phyloP scores from a whole-genome alignment of 2,797 vertebrate species.

The Zenarchopterus dispar region DNA sequence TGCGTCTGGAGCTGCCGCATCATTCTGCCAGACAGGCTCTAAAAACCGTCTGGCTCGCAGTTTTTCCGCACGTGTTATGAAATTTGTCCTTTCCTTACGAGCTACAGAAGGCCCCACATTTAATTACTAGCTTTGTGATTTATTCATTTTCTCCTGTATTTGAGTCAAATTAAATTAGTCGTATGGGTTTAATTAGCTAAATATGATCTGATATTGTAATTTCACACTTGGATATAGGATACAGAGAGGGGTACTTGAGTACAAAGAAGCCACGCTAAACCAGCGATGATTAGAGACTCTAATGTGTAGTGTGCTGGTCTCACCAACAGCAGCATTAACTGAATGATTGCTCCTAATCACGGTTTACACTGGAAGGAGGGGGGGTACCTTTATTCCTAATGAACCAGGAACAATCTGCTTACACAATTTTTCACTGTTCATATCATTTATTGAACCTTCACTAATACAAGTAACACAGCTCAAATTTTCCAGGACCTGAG shows the following conservation, averaged over 20 bases:
- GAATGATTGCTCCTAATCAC: slow-evolving; percentile 67
- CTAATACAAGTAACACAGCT: slow-evolving; percentile 62
- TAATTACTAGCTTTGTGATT: slow-evolving; percentile 74
- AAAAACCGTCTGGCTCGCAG: slow-evolving; percentile 37
- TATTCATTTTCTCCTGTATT: slow-evolving; percentile 68
- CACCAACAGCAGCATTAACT: slow-evolving; percentile 59
- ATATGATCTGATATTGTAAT: slow-evolving; percentile 77
- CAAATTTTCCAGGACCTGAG: slow-evolving; percentile 50
- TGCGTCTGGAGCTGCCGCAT: slow-evolving; percentile 52
- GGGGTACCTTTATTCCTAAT: slow-evolving; percentile 68
- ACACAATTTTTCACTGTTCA: slow-evolving; percentile 67
- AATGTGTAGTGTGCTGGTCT: slow-evolving; percentile 55
- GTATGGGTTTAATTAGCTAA: slow-evolving; percentile 81
- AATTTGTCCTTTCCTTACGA: slow-evolving; percentile 45
- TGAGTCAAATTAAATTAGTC: slow-evolving; percentile 80
- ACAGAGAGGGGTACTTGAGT: slow-evolving; percentile 62
- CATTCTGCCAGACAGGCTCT: slow-evolving; percentile 26
- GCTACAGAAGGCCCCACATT: slow-evolving; percentile 65
- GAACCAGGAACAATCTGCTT: slow-evolving; percentile 49
- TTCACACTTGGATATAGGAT: slow-evolving; percentile 73
- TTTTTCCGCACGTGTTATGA: slow-evolving; percentile 9
- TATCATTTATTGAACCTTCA: slow-evolving; percentile 59
- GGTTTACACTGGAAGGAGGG: slow-evolving; percentile 62
- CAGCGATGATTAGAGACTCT: slow-evolving; percentile 57
- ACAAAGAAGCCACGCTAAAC: slow-evolving; percentile 60